These are phyloP conservation scores for Chrysomallon squamiferum DNA, from an alignment of 1,140 invertebrate species.

Conservation along the genomic window DNA sequence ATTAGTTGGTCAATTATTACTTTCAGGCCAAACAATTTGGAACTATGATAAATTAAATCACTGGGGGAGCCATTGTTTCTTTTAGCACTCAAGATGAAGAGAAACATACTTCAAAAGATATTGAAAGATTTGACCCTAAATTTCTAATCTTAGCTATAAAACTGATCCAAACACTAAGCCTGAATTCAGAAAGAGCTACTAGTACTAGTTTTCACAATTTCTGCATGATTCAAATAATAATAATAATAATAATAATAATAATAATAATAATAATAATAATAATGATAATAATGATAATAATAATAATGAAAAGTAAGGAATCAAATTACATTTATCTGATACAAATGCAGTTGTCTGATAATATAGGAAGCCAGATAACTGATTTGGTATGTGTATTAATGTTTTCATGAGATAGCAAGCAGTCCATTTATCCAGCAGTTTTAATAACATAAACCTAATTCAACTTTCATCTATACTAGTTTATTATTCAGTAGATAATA, in stretches of 20 bases:
- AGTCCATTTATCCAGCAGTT: background rate
- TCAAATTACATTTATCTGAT: slow-evolving; percentile 18
- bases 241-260: background rate
- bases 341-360: slow-evolving; percentile 9
- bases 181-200: background rate
- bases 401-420: background rate
- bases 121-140: too few relatives aligned
- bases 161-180: too few relatives aligned
- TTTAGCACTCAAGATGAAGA: too few relatives aligned
- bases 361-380: background rate
- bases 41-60: too few relatives aligned
- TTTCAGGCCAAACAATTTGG: too few relatives aligned
- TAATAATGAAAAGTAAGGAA: slow-evolving; percentile 16
- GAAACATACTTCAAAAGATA: too few relatives aligned
- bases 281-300: slow-evolving; percentile 21
- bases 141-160: too few relatives aligned
- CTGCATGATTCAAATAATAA: background rate
- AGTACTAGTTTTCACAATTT: background rate
- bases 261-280: slow-evolving; percentile 7
- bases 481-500: too few relatives aligned
- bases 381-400: background rate
- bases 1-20: too few relatives aligned
- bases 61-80: too few relatives aligned
- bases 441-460: background rate
- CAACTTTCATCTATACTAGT: too few relatives aligned